Base-by-base conservation (phyloP, 92 coral and sea anemone genomes). In the Virgularia gustaviana region DNA sequence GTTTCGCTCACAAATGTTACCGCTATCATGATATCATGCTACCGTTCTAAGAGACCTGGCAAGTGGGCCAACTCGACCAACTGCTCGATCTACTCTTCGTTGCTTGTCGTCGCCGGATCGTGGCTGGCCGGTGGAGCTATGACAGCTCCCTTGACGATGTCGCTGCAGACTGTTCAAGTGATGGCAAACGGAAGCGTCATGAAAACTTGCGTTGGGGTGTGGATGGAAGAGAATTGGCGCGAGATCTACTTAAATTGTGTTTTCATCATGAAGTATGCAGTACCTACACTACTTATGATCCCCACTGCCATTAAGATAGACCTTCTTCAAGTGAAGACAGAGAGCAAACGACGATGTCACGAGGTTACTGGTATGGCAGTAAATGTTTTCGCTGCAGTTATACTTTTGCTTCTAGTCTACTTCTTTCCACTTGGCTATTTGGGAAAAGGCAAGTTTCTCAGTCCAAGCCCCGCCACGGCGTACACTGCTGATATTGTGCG, bases 131-230 rank as follows among this genome's bases (percentile, higher is more conserved):
- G 54, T n/a, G 9, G 27, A 6, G 54, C 32, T 2, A 33, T 65
- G 10, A 65, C 72, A 20, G 51, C 47, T 10, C 72, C 72, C 8
- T 18, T 65, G 49, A 29, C 56, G 72, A 11, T 65, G 16, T 65
- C 72, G 36, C 36, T 65, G 72, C 34, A 10, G 9, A 23, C 34
- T 11, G 6, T 65, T 10, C 37, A 43, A 18, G 51, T 65, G 32
- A 43, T n/a, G 30, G 29, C 44, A 10, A 65, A 65, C 56, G 33
- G 27, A 2, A 41, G 35, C 32, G 29, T 8, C 7, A 56, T 37
- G 19, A 8, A 19, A 19, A 42, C 44, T 33, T 65, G 72, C 35
- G 55, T 23, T 15, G 30, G 33, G 30, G 72, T 65, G 3, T 65
- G 55, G 72, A 4, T 33, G 32, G 32, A 44, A 20, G 35, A 41